These are phyloP conservation scores for Diglossa cyanea DNA, from an alignment of 2,797 vertebrate species.

Conservation along the genomic window DNA sequence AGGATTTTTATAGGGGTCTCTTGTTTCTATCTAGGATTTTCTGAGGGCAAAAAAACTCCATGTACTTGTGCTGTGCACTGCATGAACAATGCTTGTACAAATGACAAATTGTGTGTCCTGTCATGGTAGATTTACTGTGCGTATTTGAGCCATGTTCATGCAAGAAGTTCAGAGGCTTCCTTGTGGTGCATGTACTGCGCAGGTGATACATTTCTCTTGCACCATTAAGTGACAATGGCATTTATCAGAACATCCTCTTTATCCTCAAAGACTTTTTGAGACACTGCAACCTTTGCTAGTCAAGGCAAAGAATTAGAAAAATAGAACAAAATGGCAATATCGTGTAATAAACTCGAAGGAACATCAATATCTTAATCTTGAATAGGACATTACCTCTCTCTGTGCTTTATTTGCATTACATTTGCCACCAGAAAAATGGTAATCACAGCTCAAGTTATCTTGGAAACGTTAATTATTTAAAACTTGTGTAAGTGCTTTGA, in stretches of 20 bases:
- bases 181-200: background rate
- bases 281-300: background rate
- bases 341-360: background rate
- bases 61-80: background rate
- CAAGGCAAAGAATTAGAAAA: background rate
- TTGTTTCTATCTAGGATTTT: background rate
- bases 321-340: background rate
- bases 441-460: background rate
- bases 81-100: background rate
- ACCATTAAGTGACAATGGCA: background rate
- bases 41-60: accelerated
- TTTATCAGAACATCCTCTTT: background rate
- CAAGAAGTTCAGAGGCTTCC: background rate
- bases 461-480: background rate
- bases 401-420: background rate
- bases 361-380: background rate
- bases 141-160: background rate
- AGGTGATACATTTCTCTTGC: background rate
- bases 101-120: background rate
- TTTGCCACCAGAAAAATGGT: background rate
- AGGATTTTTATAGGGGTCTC: background rate
- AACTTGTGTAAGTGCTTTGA: background rate
- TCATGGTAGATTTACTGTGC: background rate
- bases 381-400: background rate
- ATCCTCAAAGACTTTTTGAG: background rate